These are phyloP conservation scores for Leiothrix lutea DNA, from an alignment of 2,113 vertebrate species.

Conservation along the genomic window DNA sequence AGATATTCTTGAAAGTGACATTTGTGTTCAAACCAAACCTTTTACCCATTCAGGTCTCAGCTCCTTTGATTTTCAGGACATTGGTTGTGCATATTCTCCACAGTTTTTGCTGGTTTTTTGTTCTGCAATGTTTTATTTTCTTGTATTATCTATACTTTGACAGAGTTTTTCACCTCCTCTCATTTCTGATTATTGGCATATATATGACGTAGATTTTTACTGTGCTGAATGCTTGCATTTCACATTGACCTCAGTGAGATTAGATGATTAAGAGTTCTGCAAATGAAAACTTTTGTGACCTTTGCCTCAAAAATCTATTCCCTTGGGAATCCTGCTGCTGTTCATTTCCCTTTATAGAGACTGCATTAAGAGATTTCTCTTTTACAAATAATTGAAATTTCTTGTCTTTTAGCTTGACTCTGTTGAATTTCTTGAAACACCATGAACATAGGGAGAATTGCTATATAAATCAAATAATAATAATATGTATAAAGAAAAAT, in stretches of 20 bases:
- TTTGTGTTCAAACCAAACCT: background rate
- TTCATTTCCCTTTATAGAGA: background rate
- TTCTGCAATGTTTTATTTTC: background rate
- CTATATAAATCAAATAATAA: slow-evolving; percentile 34
- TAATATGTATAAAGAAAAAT: slow-evolving; percentile 48
- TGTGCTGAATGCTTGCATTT: background rate
- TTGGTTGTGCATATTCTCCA: background rate
- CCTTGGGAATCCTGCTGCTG: background rate
- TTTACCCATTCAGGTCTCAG: background rate
- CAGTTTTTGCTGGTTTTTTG: background rate
- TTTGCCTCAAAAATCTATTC: background rate
- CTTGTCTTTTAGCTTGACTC: background rate
- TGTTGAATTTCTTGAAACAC: background rate
- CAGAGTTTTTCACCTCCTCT: background rate
- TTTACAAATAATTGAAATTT: background rate
- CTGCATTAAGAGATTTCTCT: background rate
- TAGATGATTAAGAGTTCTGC: background rate
- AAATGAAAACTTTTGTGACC: background rate
- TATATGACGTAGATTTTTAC: background rate
- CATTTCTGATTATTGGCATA: background rate
- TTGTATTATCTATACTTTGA: background rate
- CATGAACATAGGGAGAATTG: background rate
- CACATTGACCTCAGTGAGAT: background rate
- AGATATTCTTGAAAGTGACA: background rate
- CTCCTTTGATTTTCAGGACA: background rate